phyloP scores from a whole-genome alignment of 2,113 vertebrate genomes.

The Psammodynastes pulverulentus region DNA sequence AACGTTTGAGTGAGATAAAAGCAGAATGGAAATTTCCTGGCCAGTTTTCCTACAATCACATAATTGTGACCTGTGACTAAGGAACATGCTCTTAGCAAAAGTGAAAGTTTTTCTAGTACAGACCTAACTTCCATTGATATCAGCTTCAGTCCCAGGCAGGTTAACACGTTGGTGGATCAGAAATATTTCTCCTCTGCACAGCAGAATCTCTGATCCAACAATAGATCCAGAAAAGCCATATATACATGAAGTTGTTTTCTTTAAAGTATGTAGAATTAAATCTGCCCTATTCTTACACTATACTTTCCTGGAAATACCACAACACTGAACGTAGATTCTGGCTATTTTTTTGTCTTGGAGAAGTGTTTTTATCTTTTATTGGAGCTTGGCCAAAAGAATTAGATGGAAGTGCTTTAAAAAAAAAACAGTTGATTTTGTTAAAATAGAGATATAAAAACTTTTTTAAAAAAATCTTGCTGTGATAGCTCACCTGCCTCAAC shows the following conservation, averaged over 20 bases:
- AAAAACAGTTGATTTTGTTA: neutral
- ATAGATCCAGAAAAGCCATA: neutral
- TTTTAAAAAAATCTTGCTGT: neutral
- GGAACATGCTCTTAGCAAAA: neutral
- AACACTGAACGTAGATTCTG: neutral
- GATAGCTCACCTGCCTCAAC: conserved; percentile 80
- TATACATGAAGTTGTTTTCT: neutral
- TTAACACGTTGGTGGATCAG: neutral
- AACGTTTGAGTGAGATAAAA: too few relatives aligned
- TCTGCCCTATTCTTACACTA: neutral
- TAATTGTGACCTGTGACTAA: neutral
- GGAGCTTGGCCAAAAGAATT: neutral
- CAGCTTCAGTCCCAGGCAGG: neutral
- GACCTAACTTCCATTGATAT: neutral
- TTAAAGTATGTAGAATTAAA: neutral
- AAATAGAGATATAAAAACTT: neutral
- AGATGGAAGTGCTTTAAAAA: neutral
- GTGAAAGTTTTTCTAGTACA: neutral
- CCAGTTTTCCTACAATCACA: neutral
- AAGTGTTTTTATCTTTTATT: neutral
- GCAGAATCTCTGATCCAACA: neutral
- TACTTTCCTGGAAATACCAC: neutral
- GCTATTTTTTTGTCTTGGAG: rapidly evolving
- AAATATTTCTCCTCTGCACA: neutral
- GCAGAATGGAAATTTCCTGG: neutral